Base-by-base conservation (phyloP, 1,140 invertebrate genomes). In the Heliconius nattereri region DNA sequence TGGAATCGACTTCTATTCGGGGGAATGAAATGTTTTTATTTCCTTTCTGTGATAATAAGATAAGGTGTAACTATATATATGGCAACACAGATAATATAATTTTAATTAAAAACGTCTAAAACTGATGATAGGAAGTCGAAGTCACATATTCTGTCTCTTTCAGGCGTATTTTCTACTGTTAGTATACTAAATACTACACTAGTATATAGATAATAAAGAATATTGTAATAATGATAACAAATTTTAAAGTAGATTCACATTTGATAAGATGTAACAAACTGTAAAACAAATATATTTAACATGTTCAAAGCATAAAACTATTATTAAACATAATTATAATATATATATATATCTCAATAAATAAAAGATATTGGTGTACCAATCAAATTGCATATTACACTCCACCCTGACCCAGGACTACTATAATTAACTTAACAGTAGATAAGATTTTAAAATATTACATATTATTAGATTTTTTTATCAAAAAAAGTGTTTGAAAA, bases 201-300 rank as follows among this genome's bases (percentile, higher is more conserved):
- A 16, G 52, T 71, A 49, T 7, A 77, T n/a, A 77, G 40, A 70
- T 32, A 77, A 60, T 29, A 45, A 23, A 57, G 49, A 52, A 54
- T 60, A 20, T 54, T 19, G 75, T 37, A 60, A 57, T 78, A 71
- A 73, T 70, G 37, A 73, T 13, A 73, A 73, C 60, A 76, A 3
- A 45, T 45, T 16, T 45, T 16, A 35, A 7, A 7, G 32, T 16
- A 45, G 11, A 40, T 40, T 40, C 13, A 16, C 16, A 45, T 45
- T 16, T 45, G 13, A 16, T 5, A 45, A 16, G 13, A 45, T 45
- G 13, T 40, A 40, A 40, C 2, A 40, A 11, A 40, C 3, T 13
- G 40, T 2, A 13, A 16, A 16, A 40, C 11, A 45, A 1, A 13
- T 13, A 45, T 16, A 45, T 45, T 45, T 45, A 45, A 29, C 23